Conservation (phyloP, 2,888 invertebrate species). For the Pristionchus arcanus region DNA sequence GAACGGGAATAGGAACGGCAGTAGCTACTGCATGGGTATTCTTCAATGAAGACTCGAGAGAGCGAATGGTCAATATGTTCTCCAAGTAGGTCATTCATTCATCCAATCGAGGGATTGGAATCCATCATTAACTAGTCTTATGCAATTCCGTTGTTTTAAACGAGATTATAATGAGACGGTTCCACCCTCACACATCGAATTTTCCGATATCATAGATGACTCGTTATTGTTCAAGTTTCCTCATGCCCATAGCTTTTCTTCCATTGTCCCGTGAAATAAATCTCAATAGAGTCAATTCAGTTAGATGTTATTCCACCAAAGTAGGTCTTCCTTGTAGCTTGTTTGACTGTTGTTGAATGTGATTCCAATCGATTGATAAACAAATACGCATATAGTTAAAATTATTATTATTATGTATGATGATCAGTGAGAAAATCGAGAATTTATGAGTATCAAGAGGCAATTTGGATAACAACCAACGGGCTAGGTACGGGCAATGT, state of each 20-base stretch:
- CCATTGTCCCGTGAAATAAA: neutral
- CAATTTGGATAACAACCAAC: slow-evolving; percentile 26
- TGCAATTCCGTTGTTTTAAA: neutral
- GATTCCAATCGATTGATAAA: slow-evolving; percentile 33
- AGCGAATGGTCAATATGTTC: slow-evolving; percentile 73
- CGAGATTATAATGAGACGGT: neutral
- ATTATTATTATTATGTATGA: neutral
- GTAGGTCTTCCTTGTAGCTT: slow-evolving; percentile 19
- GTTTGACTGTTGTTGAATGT: slow-evolving; percentile 49
- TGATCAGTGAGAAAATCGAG: neutral
- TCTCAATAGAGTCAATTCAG: slow-evolving; percentile 28
- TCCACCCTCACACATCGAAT: neutral
- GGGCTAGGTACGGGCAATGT: neutral
- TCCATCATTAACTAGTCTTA: neutral
- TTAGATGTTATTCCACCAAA: slow-evolving; percentile 2
- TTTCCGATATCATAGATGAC: slow-evolving; percentile 37
- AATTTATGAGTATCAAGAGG: neutral
- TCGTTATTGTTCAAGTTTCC: slow-evolving; percentile 28
- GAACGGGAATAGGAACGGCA: slow-evolving; percentile 66
- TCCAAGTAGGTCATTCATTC: slow-evolving; percentile 40
- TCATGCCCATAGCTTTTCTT: neutral
- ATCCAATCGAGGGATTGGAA: neutral
- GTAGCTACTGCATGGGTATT: slow-evolving; percentile 72
- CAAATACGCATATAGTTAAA: neutral
- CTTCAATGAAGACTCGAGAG: slow-evolving; percentile 73